Conservation (phyloP, 2,797 vertebrate species). For the Lemur catta region DNA sequence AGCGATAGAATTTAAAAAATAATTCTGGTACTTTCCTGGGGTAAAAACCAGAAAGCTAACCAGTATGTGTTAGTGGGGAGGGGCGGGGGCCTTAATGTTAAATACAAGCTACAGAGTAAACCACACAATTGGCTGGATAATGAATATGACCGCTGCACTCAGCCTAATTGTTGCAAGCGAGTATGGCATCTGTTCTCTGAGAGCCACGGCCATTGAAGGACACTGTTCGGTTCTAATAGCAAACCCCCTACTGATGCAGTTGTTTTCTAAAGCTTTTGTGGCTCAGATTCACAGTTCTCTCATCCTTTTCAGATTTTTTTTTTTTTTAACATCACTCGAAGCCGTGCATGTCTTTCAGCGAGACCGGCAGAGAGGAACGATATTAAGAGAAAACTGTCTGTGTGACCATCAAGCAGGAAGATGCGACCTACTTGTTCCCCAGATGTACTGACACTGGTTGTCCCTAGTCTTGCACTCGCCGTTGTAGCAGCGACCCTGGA, state of each 20-base stretch:
- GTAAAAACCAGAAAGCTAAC: neutral
- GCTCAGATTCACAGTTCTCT: neutral
- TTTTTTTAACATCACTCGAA: neutral
- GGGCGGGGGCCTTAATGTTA: neutral
- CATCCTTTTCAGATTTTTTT: neutral
- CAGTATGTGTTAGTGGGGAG: neutral
- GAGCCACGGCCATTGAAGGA: neutral
- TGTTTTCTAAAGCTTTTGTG: neutral
- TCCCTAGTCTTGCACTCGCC: constrained; percentile 99
- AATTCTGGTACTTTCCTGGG: neutral
- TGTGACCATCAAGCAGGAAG: neutral
- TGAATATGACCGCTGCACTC: accelerated
- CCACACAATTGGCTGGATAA: neutral
- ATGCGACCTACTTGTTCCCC: constrained; percentile 94
- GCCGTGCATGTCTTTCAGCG: neutral
- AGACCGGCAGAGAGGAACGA: neutral
- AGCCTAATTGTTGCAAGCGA: neutral
- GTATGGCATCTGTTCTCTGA: neutral
- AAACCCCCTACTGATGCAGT: neutral
- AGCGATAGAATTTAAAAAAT: neutral
- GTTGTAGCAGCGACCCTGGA: constrained; percentile 96
- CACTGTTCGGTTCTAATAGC: neutral
- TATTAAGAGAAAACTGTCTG: neutral
- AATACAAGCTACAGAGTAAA: neutral
- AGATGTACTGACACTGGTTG: constrained; percentile 98